These are phyloP conservation scores for Sciurus vulgaris DNA, from an alignment of 2,797 vertebrate species.

Conservation along the genomic window DNA sequence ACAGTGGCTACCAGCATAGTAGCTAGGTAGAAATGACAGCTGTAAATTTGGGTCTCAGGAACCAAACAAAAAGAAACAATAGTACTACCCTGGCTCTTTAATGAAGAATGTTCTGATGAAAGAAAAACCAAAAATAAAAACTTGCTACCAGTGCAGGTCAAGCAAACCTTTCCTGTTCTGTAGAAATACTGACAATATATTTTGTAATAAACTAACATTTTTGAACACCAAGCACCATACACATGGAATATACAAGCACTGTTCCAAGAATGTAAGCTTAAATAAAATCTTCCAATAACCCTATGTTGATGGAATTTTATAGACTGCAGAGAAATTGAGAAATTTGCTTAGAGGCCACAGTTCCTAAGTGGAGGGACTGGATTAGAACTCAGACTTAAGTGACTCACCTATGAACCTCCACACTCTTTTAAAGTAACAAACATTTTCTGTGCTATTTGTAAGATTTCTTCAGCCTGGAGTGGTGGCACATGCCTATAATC, in stretches of 20 bases:
- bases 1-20: not conserved
- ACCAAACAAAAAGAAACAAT: constrained; percentile 14
- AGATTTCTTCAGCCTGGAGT: not conserved
- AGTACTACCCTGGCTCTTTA: not conserved
- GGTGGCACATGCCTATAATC: too few relatives aligned
- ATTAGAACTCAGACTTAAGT: constrained; percentile 32
- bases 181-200: constrained; percentile 48
- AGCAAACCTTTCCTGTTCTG: constrained; percentile 32
- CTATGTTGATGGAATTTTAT: not conserved
- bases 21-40: constrained; percentile 44
- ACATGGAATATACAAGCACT: not conserved
- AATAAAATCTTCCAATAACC: not conserved
- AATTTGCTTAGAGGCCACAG: not conserved
- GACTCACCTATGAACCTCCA: not conserved
- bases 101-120: not conserved
- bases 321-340: constrained; percentile 50
- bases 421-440: constrained; percentile 28
- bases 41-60: constrained; percentile 38
- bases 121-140: not conserved
- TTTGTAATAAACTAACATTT: constrained; percentile 37
- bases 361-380: not conserved
- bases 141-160: not conserved
- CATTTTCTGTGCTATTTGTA: constrained; percentile 26
- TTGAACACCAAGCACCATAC: not conserved
- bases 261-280: not conserved